These are phyloP conservation scores for Psococerastis gibbosa DNA, from an alignment of 2,888 invertebrate species.

Conservation along the genomic window DNA sequence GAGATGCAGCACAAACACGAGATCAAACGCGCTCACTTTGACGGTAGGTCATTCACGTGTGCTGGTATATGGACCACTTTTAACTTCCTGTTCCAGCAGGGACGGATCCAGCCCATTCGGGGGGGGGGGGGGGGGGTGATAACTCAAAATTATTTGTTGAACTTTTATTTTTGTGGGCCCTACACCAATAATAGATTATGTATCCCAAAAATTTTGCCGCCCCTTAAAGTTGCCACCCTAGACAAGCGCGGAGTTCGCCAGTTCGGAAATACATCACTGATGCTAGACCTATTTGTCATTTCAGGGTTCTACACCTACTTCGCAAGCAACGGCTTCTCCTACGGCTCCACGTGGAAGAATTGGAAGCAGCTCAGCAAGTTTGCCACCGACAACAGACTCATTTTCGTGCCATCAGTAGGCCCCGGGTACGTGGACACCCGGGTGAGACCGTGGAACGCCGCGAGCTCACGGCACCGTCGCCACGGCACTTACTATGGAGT, in stretches of 20 bases:
- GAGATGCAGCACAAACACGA: constrained; percentile 33
- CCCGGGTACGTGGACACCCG: constrained; percentile 50
- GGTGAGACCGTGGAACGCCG: constrained; percentile 36
- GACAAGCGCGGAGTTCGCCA: too few relatives aligned
- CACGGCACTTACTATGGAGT: constrained; percentile 42
- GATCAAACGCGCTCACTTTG: constrained; percentile 32
- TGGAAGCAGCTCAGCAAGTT: constrained; percentile 29
- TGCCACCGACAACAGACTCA: constrained; percentile 34
- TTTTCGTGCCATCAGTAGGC: constrained; percentile 48
- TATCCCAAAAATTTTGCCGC: too few relatives aligned
- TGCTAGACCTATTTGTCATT: too few relatives aligned
- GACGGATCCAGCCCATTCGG: too few relatives aligned
- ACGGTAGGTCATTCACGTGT: constrained; percentile 24
- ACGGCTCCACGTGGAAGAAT: constrained; percentile 41
- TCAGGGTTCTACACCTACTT: constrained; percentile 46
- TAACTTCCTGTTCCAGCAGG: too few relatives aligned
- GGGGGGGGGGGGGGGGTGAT: too few relatives aligned
- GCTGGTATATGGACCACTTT: too few relatives aligned
- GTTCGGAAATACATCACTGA: too few relatives aligned
- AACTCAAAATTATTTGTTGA: too few relatives aligned
- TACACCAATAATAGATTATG: too few relatives aligned
- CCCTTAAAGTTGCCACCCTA: too few relatives aligned
- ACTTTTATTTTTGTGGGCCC: too few relatives aligned
- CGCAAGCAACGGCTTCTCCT: constrained; percentile 42
- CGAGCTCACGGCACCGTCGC: constrained; percentile 31